These are phyloP conservation scores for Cercopithecus diana DNA, from an alignment of 2,797 vertebrate genomes.

Conservation along the genomic window DNA sequence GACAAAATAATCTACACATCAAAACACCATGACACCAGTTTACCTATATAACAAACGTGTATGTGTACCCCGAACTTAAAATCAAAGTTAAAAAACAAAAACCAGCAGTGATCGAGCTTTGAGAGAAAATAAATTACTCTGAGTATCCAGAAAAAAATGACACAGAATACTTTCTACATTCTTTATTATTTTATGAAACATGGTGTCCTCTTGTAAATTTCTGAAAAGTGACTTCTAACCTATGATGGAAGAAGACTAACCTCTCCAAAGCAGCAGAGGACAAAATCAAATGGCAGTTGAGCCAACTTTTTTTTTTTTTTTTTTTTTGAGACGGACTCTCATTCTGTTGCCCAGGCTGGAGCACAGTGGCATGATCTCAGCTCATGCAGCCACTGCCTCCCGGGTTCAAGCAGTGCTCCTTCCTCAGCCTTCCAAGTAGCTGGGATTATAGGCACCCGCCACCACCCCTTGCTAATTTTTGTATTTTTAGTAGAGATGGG, in stretches of 20 bases:
- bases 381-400: neutral
- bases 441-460: too few species aligned
- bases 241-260: neutral
- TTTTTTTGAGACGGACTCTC: neutral
- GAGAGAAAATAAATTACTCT: neutral
- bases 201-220: neutral
- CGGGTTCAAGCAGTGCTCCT: neutral
- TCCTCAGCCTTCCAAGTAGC: neutral
- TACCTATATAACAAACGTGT: neutral
- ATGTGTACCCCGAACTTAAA: neutral
- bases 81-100: neutral
- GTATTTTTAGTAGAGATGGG: neutral
- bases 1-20: neutral
- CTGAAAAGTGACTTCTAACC: neutral
- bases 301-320: neutral
- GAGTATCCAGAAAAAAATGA: neutral
- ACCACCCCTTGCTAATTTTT: neutral
- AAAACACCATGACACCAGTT: neutral
- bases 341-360: neutral
- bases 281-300: neutral
- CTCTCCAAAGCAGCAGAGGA: neutral
- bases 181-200: conserved; percentile 12
- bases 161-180: neutral
- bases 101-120: neutral
- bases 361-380: neutral